phyloP scores from a whole-genome alignment of 1,140 invertebrate species.

The Drosophila saltans region DNA sequence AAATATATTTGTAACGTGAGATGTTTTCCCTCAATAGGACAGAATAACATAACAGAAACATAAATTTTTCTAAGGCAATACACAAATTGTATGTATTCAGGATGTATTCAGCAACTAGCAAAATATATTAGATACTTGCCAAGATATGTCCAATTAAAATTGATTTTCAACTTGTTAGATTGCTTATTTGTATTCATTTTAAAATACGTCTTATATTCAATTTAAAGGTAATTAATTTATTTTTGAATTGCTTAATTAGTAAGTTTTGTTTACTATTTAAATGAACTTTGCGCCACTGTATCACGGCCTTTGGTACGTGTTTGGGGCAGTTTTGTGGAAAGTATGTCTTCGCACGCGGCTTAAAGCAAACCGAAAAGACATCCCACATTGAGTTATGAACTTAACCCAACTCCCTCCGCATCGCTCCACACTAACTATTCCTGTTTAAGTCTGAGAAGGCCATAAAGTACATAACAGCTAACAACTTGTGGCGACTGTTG shows the following conservation, averaged over 20 bases:
- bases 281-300: constrained; percentile 44
- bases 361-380: constrained; percentile 53
- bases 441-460: constrained; percentile 48
- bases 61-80: too few species aligned
- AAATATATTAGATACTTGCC: too few species aligned
- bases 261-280: constrained; percentile 1
- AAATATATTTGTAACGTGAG: too few species aligned
- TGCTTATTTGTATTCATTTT: too few species aligned
- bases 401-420: constrained; percentile 38
- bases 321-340: constrained; percentile 56
- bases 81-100: too few species aligned
- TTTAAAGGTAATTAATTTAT: too few species aligned
- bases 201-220: too few species aligned
- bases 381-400: constrained; percentile 75
- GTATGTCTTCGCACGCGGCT: constrained; percentile 61
- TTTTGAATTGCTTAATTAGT: neutral
- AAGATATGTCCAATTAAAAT: too few species aligned
- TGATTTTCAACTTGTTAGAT: too few species aligned
- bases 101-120: too few species aligned
- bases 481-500: constrained; percentile 67
- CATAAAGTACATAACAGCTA: constrained; percentile 77
- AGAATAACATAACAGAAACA: too few species aligned
- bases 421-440: constrained; percentile 9
- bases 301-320: constrained; percentile 59
- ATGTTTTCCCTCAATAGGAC: too few species aligned